phyloP scores from a whole-genome alignment of 2,888 invertebrate genomes.

The Polydrusus pterygomalis region DNA sequence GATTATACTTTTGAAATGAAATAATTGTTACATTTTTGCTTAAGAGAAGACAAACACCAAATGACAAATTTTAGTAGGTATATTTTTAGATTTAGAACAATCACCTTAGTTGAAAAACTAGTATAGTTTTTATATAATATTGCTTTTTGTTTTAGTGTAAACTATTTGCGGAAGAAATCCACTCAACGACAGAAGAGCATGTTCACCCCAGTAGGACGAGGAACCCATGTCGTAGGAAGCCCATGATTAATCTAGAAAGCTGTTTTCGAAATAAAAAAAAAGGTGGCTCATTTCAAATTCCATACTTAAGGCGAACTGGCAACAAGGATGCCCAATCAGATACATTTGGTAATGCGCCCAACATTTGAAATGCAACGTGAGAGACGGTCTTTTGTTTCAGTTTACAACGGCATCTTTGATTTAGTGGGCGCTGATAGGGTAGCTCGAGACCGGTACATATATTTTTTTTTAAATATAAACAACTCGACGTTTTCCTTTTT shows the following conservation, averaged over 20 bases:
- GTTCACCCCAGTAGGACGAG: constrained; percentile 53
- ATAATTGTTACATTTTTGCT: no score
- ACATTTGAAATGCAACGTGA: constrained; percentile 28
- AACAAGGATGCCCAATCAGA: constrained; percentile 51
- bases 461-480: no score
- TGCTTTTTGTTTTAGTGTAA: no score
- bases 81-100: no score
- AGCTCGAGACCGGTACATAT: no score
- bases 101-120: no score
- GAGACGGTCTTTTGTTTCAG: constrained; percentile 37
- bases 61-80: no score
- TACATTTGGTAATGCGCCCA: constrained; percentile 49
- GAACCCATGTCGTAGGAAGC: constrained; percentile 53
- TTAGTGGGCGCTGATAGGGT: constrained; percentile 45
- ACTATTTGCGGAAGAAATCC: constrained; percentile 29
- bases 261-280: constrained; percentile 47
- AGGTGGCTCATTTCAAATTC: constrained; percentile 49
- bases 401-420: constrained; percentile 44
- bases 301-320: constrained; percentile 46
- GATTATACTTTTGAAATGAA: no score
- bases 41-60: no score
- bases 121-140: no score
- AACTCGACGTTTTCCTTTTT: no score
- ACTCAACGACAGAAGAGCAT: constrained; percentile 47
- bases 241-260: constrained; percentile 51